Evolutionary conservation across 2,888 invertebrate species (phyloP).

Genomic region (Apamea sordens): DNA sequence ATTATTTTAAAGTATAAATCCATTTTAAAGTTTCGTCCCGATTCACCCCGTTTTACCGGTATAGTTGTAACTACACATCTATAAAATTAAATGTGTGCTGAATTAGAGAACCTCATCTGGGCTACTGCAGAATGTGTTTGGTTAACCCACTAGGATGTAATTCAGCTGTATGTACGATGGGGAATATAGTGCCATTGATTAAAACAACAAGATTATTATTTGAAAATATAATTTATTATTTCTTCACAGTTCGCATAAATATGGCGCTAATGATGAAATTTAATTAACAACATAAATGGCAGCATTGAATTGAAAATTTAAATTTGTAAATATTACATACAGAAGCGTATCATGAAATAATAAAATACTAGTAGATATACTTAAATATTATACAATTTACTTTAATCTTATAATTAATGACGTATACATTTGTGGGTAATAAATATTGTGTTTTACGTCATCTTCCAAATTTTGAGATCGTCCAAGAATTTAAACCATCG

Average conservation of each 20-base stretch:
- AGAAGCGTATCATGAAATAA: conserved; percentile 67
- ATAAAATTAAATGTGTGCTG: background rate
- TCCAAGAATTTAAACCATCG: conserved; percentile 84
- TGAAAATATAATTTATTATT: conserved; percentile 63
- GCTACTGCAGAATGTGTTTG: background rate
- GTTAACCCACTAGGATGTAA: background rate
- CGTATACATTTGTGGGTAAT: conserved; percentile 67
- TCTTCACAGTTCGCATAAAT: conserved; percentile 52
- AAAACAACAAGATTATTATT: conserved; percentile 30
- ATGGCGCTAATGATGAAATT: conserved; percentile 45
- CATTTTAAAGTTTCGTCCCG: too few relatives aligned
- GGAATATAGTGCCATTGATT: background rate
- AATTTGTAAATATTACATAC: conserved; percentile 80
- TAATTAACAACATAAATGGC: conserved; percentile 54
- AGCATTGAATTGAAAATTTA: conserved; percentile 60
- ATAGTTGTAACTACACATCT: background rate
- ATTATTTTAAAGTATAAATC: too few relatives aligned
- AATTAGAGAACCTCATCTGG: background rate
- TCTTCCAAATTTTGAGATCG: conserved; percentile 83
- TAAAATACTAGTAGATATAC: conserved; percentile 58
- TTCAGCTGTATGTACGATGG: too few relatives aligned
- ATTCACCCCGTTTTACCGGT: too few relatives aligned
- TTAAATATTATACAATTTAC: conserved; percentile 60
- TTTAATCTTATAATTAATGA: conserved; percentile 58
- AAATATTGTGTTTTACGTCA: conserved; percentile 72